Percentiles rank a stretch among this genome's conserved stretches.
phyloP scores from a whole-genome alignment of 37 sponge, comb jelly and placozoan genomes.

The Beroe forskalii region DNA sequence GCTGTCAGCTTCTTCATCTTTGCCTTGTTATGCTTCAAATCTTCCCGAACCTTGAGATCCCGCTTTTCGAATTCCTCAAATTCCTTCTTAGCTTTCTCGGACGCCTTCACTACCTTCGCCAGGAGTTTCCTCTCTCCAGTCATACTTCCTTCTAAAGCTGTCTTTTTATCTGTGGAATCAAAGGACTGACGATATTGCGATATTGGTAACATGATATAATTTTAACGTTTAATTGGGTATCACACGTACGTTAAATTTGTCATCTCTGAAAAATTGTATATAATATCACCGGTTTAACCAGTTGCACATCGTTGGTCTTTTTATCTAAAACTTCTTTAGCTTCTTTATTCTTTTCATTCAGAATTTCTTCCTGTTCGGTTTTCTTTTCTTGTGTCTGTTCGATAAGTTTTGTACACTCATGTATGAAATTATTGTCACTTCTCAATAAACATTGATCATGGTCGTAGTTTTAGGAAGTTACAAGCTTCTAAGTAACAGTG shows the following conservation, averaged over 20 bases:
- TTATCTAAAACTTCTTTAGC: conserved; percentile 38
- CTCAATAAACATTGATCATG: no score
- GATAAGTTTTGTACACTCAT: conserved; percentile 70
- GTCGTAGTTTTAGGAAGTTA: no score
- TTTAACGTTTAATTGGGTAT: no score
- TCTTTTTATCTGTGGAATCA: conserved; percentile 43
- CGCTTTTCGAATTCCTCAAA: conserved; percentile 63
- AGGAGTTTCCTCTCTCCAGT: not conserved
- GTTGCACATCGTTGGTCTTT: no score
- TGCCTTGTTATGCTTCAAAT: conserved; percentile 78
- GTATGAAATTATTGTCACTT: no score
- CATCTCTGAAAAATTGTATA: no score
- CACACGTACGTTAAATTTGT: no score
- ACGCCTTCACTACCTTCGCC: not conserved
- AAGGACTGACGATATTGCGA: no score
- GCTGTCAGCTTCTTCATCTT: conserved; percentile 73
- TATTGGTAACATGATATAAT: no score
- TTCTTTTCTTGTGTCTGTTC: conserved; percentile 69
- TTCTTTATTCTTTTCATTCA: conserved; percentile 60
- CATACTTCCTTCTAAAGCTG: conserved; percentile 1
- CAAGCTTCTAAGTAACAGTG: no score
- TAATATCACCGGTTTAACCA: no score
- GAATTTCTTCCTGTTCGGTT: conserved; percentile 69
- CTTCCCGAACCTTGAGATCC: conserved; percentile 69
- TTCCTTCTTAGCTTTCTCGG: conserved; percentile 38